Percentiles rank a stretch among this genome's conserved stretches.
These are phyloP conservation scores for Alcedo atthis DNA, from an alignment of 2,797 vertebrate genomes.

Conservation along the genomic window DNA sequence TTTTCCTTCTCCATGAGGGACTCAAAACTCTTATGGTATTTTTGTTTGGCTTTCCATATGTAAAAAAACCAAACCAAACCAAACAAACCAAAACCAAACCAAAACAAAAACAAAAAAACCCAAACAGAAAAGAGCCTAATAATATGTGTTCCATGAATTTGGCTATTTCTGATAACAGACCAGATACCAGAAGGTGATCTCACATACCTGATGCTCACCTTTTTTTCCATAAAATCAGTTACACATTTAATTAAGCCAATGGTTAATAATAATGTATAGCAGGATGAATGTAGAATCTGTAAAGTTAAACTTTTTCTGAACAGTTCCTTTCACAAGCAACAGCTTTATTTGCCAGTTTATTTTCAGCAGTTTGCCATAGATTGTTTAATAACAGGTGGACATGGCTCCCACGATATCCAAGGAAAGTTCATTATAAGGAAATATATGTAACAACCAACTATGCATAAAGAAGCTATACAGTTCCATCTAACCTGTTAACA, in stretches of 20 bases:
- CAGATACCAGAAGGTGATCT: neutral
- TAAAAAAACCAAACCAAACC: no score
- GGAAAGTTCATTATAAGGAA: neutral
- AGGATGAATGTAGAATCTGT: neutral
- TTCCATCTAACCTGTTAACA: neutral
- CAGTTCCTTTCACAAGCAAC: neutral
- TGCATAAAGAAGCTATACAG: neutral
- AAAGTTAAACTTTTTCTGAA: neutral
- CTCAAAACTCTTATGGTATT: rapidly evolving
- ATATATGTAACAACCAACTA: neutral
- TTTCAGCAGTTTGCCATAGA: neutral
- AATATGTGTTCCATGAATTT: neutral
- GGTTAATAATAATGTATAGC: neutral
- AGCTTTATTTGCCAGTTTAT: neutral
- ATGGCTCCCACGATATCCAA: neutral
- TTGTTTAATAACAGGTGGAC: neutral
- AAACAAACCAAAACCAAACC: no score
- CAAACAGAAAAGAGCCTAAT: neutral
- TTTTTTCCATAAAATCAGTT: neutral
- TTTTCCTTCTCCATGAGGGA: neutral
- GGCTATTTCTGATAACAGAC: neutral
- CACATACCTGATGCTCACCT: neutral
- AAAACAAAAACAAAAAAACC: no score
- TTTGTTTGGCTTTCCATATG: neutral
- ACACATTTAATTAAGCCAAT: constrained; percentile 15